Percentiles rank a stretch among this genome's conserved stretches.
Evolutionary conservation across 2,113 vertebrate species (phyloP).

Genomic region (Gallinago paraguaiae): DNA sequence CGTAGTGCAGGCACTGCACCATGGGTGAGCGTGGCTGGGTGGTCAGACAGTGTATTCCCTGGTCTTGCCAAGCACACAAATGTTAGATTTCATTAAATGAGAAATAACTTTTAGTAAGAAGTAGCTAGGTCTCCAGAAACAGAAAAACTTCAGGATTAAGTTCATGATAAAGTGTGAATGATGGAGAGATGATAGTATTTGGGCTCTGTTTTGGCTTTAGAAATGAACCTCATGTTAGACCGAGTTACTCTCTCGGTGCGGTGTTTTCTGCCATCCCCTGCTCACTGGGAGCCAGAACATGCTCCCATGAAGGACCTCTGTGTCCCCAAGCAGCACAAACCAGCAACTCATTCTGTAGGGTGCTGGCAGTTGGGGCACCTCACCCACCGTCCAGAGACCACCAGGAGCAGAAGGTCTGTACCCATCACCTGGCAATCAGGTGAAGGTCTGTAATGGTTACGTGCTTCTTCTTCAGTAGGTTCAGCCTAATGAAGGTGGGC

Average conservation of each 20-base stretch:
- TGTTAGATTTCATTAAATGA: background rate
- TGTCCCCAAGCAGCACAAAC: background rate
- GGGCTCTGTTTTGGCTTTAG: background rate
- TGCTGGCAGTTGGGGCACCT: background rate
- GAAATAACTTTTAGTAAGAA: background rate
- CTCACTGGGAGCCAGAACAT: background rate
- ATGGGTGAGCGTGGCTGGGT: background rate
- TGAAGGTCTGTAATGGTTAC: background rate
- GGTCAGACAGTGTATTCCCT: background rate
- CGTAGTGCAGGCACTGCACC: background rate
- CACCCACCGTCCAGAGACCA: fast-evolving
- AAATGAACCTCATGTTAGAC: background rate
- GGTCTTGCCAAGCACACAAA: background rate
- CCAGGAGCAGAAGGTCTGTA: background rate
- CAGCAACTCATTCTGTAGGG: fast-evolving
- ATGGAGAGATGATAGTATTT: background rate
- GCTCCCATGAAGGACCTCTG: background rate
- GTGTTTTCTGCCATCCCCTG: background rate
- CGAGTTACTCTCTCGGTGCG: background rate
- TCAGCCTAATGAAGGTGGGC: background rate
- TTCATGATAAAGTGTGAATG: background rate
- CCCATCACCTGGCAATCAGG: background rate
- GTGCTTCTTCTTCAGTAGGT: fast-evolving
- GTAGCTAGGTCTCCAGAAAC: background rate
- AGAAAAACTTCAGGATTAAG: background rate